Conservation (phyloP, 2,113 vertebrate genomes). For the Notothenia rossii region DNA sequence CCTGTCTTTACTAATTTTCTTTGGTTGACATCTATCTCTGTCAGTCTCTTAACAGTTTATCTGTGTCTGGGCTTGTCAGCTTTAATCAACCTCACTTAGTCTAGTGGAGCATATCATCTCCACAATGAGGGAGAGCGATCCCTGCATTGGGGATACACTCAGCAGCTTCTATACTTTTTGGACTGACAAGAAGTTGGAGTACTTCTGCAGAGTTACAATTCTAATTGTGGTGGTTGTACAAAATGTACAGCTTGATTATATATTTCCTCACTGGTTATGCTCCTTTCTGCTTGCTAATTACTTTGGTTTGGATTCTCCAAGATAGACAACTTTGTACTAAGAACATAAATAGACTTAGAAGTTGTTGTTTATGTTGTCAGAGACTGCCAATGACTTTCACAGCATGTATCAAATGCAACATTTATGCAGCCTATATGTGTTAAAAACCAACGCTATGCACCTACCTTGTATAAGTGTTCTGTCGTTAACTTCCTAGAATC, state of each 20-base stretch:
- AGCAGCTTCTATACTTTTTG: background rate
- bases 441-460: too few species aligned
- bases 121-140: slow-evolving; percentile 22
- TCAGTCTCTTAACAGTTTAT: slow-evolving; percentile 41
- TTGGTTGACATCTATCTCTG: slow-evolving; percentile 53
- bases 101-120: slow-evolving; percentile 26
- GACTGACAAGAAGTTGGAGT: slow-evolving; percentile 20
- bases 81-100: slow-evolving; percentile 53
- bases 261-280: too few species aligned
- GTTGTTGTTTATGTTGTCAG: too few species aligned
- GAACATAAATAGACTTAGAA: too few species aligned
- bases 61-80: slow-evolving; percentile 46
- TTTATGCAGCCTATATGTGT: too few species aligned
- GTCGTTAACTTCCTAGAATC: slow-evolving; percentile 37
- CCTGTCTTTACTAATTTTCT: slow-evolving; percentile 47
- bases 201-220: slow-evolving; percentile 7
- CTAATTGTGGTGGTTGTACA: background rate
- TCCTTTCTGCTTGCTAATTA: too few species aligned
- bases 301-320: too few species aligned
- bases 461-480: background rate
- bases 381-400: too few species aligned
- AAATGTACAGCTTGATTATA: too few species aligned
- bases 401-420: too few species aligned
- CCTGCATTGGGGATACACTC: slow-evolving; percentile 5
- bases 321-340: too few species aligned